Evolutionary conservation across 2,113 vertebrate genomes (phyloP).

Genomic region (Passer montanus): DNA sequence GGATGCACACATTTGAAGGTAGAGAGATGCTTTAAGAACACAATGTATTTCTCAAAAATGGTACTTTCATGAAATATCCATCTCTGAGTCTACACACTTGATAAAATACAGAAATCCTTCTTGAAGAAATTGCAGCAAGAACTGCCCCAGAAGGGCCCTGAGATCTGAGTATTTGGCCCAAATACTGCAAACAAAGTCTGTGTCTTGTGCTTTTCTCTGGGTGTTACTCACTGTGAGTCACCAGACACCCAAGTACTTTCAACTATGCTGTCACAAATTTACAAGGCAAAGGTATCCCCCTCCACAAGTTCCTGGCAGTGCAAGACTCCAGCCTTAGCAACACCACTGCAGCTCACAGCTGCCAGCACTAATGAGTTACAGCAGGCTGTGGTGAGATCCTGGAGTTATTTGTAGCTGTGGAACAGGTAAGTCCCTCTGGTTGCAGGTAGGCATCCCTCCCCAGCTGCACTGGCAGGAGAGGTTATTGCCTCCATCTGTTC

Average conservation of each 20-base stretch:
- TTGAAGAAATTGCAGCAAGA: not conserved
- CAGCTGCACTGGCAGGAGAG: slow-evolving; percentile 16
- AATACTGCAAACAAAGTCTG: not conserved
- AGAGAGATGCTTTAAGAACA: not conserved
- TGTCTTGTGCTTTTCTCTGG: not conserved
- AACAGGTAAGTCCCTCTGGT: not conserved
- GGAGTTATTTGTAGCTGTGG: not conserved
- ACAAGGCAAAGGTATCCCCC: not conserved
- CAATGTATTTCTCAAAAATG: not conserved
- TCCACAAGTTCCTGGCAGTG: not conserved
- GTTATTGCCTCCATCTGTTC: slow-evolving; percentile 52
- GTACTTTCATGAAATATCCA: not conserved
- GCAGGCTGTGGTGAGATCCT: not conserved
- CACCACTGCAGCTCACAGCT: not conserved
- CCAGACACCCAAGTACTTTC: not conserved
- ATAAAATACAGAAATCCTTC: not conserved
- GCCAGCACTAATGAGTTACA: not conserved
- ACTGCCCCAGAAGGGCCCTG: not conserved
- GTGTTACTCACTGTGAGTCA: not conserved
- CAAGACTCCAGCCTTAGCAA: not conserved
- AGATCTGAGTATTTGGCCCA: not conserved
- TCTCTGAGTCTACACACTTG: not conserved
- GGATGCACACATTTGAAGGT: not conserved
- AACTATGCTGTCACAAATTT: not conserved
- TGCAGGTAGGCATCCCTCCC: not conserved